phyloP scores from a whole-genome alignment of 2,113 vertebrate genomes.

The Mugil cephalus region DNA sequence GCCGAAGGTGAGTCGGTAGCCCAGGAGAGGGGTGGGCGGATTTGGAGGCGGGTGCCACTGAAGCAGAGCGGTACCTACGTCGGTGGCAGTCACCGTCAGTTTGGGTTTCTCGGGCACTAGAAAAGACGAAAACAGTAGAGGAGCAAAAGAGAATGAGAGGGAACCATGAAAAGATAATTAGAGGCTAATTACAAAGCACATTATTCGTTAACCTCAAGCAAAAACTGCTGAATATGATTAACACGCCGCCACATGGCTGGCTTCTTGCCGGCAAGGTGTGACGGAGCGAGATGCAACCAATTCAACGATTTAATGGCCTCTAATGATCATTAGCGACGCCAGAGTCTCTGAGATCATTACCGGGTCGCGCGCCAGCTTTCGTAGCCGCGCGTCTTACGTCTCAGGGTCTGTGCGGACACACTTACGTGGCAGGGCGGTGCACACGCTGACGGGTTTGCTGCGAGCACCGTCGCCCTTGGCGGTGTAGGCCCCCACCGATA shows the following conservation, averaged over 20 bases:
- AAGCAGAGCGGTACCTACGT: constrained; percentile 89
- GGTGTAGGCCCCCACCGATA: constrained; percentile 97
- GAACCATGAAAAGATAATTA: constrained; percentile 50
- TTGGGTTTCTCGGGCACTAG: constrained; percentile 94
- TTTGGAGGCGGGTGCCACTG: constrained; percentile 93
- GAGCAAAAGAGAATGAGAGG: constrained; percentile 47
- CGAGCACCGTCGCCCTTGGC: constrained; percentile 97
- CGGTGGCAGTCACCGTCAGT: constrained; percentile 89
- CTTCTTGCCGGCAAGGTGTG: constrained; percentile 34
- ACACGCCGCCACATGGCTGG: constrained; percentile 7
- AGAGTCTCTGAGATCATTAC: constrained; percentile 31
- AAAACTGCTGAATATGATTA: constrained; percentile 42
- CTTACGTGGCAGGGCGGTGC: constrained; percentile 92
- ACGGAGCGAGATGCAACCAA: constrained; percentile 31
- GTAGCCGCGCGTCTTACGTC: background rate
- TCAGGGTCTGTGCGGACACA: constrained; percentile 11
- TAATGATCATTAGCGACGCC: constrained; percentile 52
- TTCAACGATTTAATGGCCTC: constrained; percentile 51
- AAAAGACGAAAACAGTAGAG: constrained; percentile 73
- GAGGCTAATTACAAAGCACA: constrained; percentile 48
- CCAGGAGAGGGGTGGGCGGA: constrained; percentile 91
- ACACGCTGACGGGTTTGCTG: constrained; percentile 91
- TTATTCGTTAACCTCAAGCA: constrained; percentile 46
- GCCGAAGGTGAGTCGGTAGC: constrained; percentile 94
- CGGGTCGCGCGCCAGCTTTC: background rate